Conservation (phyloP, 2,888 invertebrate genomes). For the Lysandra bellargus region DNA sequence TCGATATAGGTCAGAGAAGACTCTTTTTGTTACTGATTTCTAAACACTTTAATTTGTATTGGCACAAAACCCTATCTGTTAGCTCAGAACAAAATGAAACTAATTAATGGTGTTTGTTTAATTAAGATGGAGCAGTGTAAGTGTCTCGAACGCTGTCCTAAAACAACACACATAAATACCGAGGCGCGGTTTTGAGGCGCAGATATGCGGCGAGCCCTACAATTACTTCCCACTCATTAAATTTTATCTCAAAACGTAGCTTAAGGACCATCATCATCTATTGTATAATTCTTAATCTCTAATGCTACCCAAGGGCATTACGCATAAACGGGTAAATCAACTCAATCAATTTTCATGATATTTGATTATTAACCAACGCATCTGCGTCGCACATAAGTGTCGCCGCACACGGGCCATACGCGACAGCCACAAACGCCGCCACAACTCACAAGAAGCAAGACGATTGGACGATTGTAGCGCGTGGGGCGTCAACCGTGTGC, state of each 20-base stretch:
- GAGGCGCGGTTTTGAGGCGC: neutral
- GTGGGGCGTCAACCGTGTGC: too few relatives aligned
- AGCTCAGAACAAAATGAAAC: constrained; percentile 7
- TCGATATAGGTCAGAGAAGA: too few relatives aligned
- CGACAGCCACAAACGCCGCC: too few relatives aligned
- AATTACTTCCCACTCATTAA: constrained; percentile 3
- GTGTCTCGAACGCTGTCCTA: constrained; percentile 23
- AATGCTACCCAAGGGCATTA: neutral
- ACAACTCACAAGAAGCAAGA: too few relatives aligned
- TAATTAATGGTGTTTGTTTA: constrained; percentile 22
- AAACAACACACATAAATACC: constrained; percentile 29
- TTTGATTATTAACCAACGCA: too few relatives aligned
- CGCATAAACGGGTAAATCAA: too few relatives aligned
- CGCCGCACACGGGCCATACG: too few relatives aligned
- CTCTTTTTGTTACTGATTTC: neutral
- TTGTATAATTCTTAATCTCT: neutral
- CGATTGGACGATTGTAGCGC: too few relatives aligned
- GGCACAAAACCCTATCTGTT: neutral
- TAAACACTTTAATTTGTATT: neutral
- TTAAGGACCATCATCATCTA: neutral
- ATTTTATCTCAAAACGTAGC: constrained; percentile 10
- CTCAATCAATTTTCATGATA: too few relatives aligned
- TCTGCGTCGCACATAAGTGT: too few relatives aligned
- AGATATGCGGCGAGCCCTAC: neutral
- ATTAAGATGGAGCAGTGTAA: neutral